A percentile compares a stretch with the other conserved stretches of the same genome.
phyloP scores from a whole-genome alignment of 2,113 vertebrate genomes.

The Xiphias gladius region DNA sequence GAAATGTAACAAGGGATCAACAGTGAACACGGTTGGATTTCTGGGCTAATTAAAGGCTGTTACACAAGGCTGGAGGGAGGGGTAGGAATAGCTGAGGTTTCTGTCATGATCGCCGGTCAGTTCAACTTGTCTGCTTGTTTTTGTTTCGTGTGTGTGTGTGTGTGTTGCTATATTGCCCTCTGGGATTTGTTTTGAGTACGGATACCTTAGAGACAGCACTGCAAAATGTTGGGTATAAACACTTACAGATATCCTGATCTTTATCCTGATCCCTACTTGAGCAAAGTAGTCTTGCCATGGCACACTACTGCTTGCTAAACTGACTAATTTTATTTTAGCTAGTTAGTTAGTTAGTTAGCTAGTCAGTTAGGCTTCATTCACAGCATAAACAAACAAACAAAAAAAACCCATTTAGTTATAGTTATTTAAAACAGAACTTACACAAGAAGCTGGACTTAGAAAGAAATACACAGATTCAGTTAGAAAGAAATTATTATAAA shows the following conservation, averaged over 20 bases:
- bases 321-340: background rate
- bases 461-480: background rate
- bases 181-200: background rate
- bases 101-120: conserved; percentile 11
- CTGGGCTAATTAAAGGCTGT: conserved; percentile 65
- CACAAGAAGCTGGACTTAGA: no score
- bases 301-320: background rate
- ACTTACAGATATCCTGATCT: conserved; percentile 4
- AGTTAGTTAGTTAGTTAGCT: background rate
- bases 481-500: no score
- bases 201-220: background rate
- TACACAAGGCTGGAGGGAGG: conserved; percentile 43
- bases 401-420: background rate
- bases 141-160: conserved; percentile 2
- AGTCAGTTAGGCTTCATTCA: background rate
- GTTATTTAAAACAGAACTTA: no score
- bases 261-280: conserved; percentile 11
- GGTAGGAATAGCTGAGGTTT: background rate
- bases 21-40: conserved; percentile 41
- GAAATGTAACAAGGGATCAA: conserved; percentile 69
- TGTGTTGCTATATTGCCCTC: background rate
- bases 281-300: background rate
- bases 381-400: background rate
- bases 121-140: conserved; percentile 3
- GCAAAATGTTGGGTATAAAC: conserved; percentile 13